Base-by-base conservation (phyloP, 2,113 vertebrate genomes). In the Irena cyanogastra region DNA sequence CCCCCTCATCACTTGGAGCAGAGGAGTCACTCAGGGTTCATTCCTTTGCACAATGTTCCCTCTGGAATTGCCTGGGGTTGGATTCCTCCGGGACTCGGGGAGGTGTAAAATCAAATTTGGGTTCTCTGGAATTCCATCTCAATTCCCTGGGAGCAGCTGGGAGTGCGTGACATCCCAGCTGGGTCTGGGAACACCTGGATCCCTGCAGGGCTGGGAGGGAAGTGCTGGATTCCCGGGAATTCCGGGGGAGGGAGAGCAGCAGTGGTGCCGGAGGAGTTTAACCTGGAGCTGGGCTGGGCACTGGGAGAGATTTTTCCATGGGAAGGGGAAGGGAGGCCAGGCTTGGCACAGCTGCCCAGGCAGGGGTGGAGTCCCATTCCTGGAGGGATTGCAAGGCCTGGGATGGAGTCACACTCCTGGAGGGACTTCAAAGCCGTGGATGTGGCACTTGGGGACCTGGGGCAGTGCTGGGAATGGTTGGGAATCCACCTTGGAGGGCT, bases 221-320 rank as follows among this genome's bases (percentile, higher is more conserved):
- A 4, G 33, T 2, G 39, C 42, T 13, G 70, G 18, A 11, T 39
- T 21, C 69, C 79, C 42, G 60, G 83, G 61, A 68, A 52, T 44
- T 9, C 53, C 53, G 41, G n/a, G 16, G 52, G 13, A n/a, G 13
- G 45, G 65, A 27, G 26, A 22, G 26, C 11, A 3, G 30, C 0
- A 35, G 6, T 8, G 54, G 37, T 0, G 16, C 47, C 10, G 6
- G 11, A 60, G 71, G 53, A 44, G 11, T 33, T 17, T 1, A 2
- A 2, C 6, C 57, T 14, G 71, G 31, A 1, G 1, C 9, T 1
- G 0, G 16, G 1, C 0, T 8, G 83, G 71, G 24, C 6, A 2
- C 16, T 0, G 3, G 83, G 44, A 16, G 57, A 17, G 31, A 2
- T 9, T 26, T 37, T 7, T 37, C 53, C 71, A 13, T 27, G 53